Conservation (phyloP, 2,797 vertebrate genomes). For the Chelon auratus region DNA sequence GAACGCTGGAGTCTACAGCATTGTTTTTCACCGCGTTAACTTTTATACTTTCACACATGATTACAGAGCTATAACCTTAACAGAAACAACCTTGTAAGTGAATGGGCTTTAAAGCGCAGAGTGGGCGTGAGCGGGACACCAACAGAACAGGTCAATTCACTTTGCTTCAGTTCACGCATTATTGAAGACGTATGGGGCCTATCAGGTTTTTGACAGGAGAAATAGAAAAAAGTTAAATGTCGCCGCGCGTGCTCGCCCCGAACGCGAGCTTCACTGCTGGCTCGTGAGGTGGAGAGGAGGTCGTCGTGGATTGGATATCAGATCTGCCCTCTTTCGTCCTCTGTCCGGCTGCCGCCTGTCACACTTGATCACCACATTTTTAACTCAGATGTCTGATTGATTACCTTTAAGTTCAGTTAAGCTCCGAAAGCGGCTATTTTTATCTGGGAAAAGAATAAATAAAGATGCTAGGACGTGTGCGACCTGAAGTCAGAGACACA, state of each 20-base stretch:
- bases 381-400: conserved; percentile 75
- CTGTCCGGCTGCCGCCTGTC: conserved; percentile 72
- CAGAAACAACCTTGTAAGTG: conserved; percentile 46
- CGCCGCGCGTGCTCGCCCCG: conserved; percentile 12
- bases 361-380: conserved; percentile 68
- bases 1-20: not conserved
- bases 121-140: conserved; percentile 42
- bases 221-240: conserved; percentile 49
- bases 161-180: conserved; percentile 50
- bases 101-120: conserved; percentile 32
- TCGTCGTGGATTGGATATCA: conserved; percentile 71
- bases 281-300: conserved; percentile 42
- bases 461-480: conserved; percentile 11
- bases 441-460: conserved; percentile 31
- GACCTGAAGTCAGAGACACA: conserved; percentile 28
- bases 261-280: too few relatives aligned
- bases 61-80: conserved; percentile 1
- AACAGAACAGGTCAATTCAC: conserved; percentile 25
- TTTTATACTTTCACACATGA: not conserved
- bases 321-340: conserved; percentile 71
- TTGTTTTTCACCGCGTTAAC: conserved; percentile 9
- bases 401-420: conserved; percentile 75
- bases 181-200: conserved; percentile 52
- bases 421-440: conserved; percentile 67
- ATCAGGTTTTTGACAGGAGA: conserved; percentile 56